Conservation (phyloP, 2,797 vertebrate genomes). For the Paguma larvata region DNA sequence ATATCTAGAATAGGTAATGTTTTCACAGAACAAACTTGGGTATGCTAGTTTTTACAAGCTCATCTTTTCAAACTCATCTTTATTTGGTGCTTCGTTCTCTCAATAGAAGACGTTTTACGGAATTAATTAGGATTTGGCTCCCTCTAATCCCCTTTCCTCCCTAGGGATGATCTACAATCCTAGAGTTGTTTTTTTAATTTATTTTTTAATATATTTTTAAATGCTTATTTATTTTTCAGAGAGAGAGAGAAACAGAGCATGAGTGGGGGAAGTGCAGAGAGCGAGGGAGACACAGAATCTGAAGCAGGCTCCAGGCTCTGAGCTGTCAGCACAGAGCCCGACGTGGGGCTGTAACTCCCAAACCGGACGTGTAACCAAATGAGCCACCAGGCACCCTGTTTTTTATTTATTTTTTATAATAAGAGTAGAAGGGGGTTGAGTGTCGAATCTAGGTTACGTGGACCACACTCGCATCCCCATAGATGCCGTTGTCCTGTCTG, state of each 20-base stretch:
- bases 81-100: background rate
- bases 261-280: too few species aligned
- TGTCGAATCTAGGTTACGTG: background rate
- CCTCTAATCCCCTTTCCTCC: background rate
- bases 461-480: background rate
- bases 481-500: background rate
- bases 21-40: background rate
- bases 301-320: too few species aligned
- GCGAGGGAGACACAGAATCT: too few species aligned
- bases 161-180: background rate
- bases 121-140: background rate
- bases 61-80: background rate
- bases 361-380: too few species aligned
- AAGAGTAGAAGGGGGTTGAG: accelerated
- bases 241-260: too few species aligned
- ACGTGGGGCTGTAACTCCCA: too few species aligned
- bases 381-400: too few species aligned
- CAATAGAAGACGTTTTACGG: background rate
- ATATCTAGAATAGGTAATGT: background rate
- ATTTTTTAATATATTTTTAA: too few species aligned
- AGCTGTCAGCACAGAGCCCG: too few species aligned
- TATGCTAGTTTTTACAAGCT: background rate
- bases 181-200: background rate
- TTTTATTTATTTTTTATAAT: too few species aligned
- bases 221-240: too few species aligned